Conservation (phyloP, 2,797 vertebrate species). For the Sus cebifrons region DNA sequence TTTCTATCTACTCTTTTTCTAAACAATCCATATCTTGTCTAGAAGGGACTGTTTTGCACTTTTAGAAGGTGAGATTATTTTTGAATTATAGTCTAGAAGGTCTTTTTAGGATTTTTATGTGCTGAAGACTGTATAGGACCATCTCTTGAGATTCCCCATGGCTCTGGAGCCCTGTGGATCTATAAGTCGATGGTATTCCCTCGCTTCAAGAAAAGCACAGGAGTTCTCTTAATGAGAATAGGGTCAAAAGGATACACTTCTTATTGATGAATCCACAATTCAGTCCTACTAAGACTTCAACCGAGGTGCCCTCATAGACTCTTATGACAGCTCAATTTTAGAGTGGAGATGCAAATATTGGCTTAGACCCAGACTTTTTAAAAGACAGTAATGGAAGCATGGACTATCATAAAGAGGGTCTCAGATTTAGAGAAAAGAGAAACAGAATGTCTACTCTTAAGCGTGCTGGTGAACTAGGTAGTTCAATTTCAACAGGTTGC, state of each 20-base stretch:
- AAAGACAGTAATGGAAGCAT: background rate
- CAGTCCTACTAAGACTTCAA: background rate
- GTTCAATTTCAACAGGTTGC: background rate
- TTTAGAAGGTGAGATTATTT: background rate
- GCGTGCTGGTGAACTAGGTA: background rate
- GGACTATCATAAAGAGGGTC: background rate
- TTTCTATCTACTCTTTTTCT: background rate
- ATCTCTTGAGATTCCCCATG: background rate
- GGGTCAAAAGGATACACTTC: background rate
- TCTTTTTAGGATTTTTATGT: conserved; percentile 41
- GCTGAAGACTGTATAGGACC: background rate
- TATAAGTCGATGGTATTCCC: background rate
- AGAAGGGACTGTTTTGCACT: conserved; percentile 20
- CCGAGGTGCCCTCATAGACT: background rate
- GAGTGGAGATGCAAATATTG: background rate
- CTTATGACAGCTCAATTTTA: background rate
- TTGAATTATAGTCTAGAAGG: background rate
- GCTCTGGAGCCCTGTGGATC: background rate
- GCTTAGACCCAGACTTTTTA: background rate
- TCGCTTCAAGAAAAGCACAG: background rate
- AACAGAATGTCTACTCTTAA: background rate
- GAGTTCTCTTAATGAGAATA: background rate
- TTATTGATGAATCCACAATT: background rate
- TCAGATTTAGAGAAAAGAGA: background rate
- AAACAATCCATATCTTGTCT: conserved; percentile 28